phyloP scores from a whole-genome alignment of 1,140 invertebrate species.

The Caenorhabditis tropicalis region DNA sequence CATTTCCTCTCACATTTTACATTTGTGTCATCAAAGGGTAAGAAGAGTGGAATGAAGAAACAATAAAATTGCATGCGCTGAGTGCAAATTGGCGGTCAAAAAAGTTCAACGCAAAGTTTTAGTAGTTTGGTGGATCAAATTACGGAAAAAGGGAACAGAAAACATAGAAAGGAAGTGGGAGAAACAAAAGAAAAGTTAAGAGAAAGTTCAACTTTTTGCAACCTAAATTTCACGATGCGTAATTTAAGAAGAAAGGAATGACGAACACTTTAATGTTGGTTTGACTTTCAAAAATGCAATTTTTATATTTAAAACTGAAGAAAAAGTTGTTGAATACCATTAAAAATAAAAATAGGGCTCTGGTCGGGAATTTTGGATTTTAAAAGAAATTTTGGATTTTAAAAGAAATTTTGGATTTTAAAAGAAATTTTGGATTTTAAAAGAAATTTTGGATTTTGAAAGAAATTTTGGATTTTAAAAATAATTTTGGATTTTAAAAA shows the following conservation, averaged over 20 bases:
- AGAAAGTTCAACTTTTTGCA: not conserved
- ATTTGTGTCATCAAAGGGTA: not conserved
- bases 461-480: no score
- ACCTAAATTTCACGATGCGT: not conserved
- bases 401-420: no score
- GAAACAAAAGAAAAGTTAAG: not conserved
- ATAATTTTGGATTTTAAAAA: no score
- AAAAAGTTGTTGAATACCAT: no score
- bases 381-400: no score
- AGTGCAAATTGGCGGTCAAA: slow-evolving; percentile 33
- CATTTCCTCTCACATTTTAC: not conserved
- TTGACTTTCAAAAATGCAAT: no score
- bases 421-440: no score
- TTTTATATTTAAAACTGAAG: no score
- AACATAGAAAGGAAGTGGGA: not conserved
- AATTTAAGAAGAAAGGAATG: not conserved
- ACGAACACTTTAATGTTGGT: not conserved
- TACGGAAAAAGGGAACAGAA: slow-evolving; percentile 36
- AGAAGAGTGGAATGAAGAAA: slow-evolving; percentile 9
- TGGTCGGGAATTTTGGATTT: no score
- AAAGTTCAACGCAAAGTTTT: slow-evolving; percentile 27
- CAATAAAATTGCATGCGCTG: slow-evolving; percentile 34
- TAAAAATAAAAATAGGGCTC: no score
- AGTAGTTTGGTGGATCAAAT: slow-evolving; percentile 30
- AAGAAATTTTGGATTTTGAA: no score